Evolutionary conservation across 92 coral and sea anemone genomes (phyloP).

Genomic region (Chrysogorgia sp.): DNA sequence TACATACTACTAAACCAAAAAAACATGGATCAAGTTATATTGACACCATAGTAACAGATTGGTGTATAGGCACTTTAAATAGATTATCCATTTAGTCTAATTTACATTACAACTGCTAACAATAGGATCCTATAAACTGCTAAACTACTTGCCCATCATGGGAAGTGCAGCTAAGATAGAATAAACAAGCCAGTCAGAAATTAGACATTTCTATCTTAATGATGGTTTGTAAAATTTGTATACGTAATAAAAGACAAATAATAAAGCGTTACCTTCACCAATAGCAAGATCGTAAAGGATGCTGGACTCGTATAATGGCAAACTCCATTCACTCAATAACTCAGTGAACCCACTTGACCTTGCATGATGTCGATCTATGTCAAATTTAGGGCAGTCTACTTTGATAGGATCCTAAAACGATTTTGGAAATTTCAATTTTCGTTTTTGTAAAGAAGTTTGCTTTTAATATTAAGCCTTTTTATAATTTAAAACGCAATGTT

Average conservation of each 20-base stretch:
- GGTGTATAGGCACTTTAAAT: no score
- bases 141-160: no score
- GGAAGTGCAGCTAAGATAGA: no score
- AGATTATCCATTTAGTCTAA: no score
- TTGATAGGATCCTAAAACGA: slow-evolving; percentile 21
- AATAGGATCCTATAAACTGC: no score
- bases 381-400: slow-evolving; percentile 43
- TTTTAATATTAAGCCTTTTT: no score
- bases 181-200: no score
- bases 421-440: not conserved
- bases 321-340: slow-evolving; percentile 87
- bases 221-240: not conserved
- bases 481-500: no score
- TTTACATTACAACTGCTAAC: no score
- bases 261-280: slow-evolving; percentile 76
- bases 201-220: not conserved
- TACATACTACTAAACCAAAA: no score
- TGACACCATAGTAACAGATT: no score
- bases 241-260: not conserved
- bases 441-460: not conserved
- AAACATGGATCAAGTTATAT: no score
- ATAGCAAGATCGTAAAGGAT: slow-evolving; percentile 69
- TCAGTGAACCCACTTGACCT: slow-evolving; percentile 87
- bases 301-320: slow-evolving; percentile 92
- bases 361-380: slow-evolving; percentile 71